Base-by-base conservation (phyloP, 2,888 invertebrate species). In the Erpobdella octoculata region DNA sequence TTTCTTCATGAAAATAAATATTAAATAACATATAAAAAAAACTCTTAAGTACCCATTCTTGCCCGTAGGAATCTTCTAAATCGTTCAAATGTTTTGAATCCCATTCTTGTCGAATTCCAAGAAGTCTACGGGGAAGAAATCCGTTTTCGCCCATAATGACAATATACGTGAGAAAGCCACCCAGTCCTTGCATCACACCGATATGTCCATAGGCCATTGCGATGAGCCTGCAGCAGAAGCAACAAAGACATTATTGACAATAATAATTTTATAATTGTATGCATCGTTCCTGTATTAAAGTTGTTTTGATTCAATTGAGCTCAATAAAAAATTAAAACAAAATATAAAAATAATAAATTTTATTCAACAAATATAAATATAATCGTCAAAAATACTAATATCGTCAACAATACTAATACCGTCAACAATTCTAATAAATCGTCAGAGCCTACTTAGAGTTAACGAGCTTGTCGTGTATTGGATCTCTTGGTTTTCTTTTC, bases 81-180 rank as follows among this genome's bases (percentile, higher is more conserved):
- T 98, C 97, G 85, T 97, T 98, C 83, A 97, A 91, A 79, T 94
- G 94, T 86, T 93, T 92, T 37, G 96, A 94, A 84, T 98, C 98
- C 98, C 98, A 98, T 81, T 91, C 89, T 85, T 93, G 92, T 83
- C 98, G 89, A 81, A 98, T 91, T 77, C 97, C 97, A 84, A 96
- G 90, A 78, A 98, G 88, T 79, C 88, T 87, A 81, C 86, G 82
- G 1, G 96, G 95, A 83, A 93, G 87, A 88, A 98, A 98, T 78
- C 98, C 98, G 85, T 97, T 97, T 84, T 97, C 97, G 86, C 94
- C 97, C 95, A 98, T 93, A 84, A 98, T 98, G 79, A 98, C 95
- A 85, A 97, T 96, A 87, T 98, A 98, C 71, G 94, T 92, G 87
- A 96, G 98, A 91, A 98, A 98, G 41, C 97, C 98, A 77, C 96